Evolutionary conservation across 2,113 vertebrate species (phyloP).

Genomic region (Ginglymostoma cirratum): DNA sequence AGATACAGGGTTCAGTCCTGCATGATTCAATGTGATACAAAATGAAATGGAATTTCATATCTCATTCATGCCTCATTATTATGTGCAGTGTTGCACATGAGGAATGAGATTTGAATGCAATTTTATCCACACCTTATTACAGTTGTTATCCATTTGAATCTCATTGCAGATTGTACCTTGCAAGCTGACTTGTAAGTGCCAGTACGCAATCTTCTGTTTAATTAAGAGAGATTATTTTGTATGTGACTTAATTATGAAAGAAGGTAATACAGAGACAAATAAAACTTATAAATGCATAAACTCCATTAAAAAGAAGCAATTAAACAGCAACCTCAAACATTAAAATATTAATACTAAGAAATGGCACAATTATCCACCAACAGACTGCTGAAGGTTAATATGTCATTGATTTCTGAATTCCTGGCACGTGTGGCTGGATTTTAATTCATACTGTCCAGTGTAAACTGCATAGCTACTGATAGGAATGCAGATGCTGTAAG

Average conservation of each 20-base stretch:
- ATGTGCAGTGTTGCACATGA: conserved; percentile 12
- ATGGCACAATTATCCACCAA: neutral
- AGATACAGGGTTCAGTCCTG: neutral
- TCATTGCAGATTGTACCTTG: neutral
- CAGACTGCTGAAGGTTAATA: neutral
- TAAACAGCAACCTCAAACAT: neutral
- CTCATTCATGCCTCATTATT: conserved; percentile 31
- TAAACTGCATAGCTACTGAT: neutral
- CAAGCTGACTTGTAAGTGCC: neutral
- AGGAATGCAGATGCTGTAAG: no score
- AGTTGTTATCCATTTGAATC: neutral
- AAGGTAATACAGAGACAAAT: neutral
- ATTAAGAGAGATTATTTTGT: conserved; percentile 2
- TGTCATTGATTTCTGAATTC: neutral
- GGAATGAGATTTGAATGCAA: conserved; percentile 26
- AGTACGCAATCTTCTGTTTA: neutral
- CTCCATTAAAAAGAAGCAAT: neutral
- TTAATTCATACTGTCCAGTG: neutral
- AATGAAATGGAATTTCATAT: conserved; percentile 32
- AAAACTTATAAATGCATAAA: neutral
- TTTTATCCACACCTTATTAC: conserved; percentile 12
- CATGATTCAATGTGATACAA: conserved; percentile 22
- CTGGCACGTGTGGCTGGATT: neutral
- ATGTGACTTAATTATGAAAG: neutral
- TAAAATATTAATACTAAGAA: neutral